phyloP scores from a whole-genome alignment of 2,888 invertebrate species.

The Ethmia dodecea region DNA sequence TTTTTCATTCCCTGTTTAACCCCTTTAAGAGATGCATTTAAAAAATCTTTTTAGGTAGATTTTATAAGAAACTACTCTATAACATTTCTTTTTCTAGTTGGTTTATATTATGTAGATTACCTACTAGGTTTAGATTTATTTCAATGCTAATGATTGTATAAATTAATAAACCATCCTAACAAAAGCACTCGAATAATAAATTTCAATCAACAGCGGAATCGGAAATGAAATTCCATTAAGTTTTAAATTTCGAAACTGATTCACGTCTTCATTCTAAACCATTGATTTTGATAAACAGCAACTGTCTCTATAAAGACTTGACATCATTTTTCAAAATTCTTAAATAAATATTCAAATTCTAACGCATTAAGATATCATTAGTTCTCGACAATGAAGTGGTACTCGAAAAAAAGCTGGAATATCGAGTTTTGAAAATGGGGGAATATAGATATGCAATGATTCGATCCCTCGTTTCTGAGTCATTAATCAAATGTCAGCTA shows the following conservation, averaged over 20 bases:
- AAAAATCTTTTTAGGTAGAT: too few species aligned
- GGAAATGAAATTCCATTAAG: constrained; percentile 16
- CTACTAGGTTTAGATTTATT: too few species aligned
- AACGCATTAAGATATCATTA: constrained; percentile 28
- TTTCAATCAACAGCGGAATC: constrained; percentile 22
- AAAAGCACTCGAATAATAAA: too few species aligned
- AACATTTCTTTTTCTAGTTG: too few species aligned
- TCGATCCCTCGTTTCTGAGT: constrained; percentile 43
- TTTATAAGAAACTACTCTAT: too few species aligned
- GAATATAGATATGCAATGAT: constrained; percentile 46
- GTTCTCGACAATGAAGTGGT: constrained; percentile 27
- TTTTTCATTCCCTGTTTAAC: too few species aligned
- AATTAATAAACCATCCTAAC: too few species aligned
- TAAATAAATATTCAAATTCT: constrained; percentile 27
- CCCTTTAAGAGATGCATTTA: too few species aligned
- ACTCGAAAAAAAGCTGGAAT: constrained; percentile 22
- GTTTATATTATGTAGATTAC: too few species aligned
- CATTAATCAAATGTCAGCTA: constrained; percentile 72
- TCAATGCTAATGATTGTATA: too few species aligned
- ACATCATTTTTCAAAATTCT: constrained; percentile 22
- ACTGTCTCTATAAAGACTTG: constrained; percentile 13
- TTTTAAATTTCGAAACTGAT: constrained; percentile 12
- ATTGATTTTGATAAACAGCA: constrained; percentile 37
- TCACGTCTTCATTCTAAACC: constrained; percentile 20
- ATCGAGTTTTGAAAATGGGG: constrained; percentile 36